Percentiles rank a stretch among this genome's conserved stretches.
phyloP scores from a whole-genome alignment of 2,113 vertebrate genomes.

The Centropus unirufus region DNA sequence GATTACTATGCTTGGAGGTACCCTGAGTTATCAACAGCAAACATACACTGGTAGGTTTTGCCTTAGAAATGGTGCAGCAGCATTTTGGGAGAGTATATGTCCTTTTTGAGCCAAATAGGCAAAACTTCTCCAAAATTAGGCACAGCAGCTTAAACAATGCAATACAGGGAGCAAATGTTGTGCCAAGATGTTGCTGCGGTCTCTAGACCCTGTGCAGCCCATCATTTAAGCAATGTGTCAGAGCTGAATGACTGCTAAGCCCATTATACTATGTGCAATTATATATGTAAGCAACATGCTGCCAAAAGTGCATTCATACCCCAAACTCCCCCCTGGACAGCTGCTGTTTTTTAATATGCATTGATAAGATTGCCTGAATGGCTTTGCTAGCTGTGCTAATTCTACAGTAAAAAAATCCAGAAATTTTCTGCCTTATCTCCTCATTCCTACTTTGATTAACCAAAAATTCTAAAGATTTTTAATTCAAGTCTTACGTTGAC shows the following conservation, averaged over 20 bases:
- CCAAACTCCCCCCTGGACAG: not conserved
- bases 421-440: not conserved
- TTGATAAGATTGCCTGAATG: not conserved
- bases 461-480: not conserved
- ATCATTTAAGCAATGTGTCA: fast-evolving
- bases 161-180: fast-evolving
- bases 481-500: not conserved
- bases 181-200: not conserved
- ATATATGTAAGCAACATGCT: fast-evolving
- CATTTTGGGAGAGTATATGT: not conserved
- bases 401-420: not conserved
- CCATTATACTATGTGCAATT: not conserved
- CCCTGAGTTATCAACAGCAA: not conserved
- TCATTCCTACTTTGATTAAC: not conserved
- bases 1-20: not conserved
- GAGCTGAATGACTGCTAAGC: not conserved
- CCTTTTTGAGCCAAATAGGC: not conserved
- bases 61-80: not conserved
- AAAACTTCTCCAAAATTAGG: not conserved
- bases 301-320: not conserved
- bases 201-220: not conserved
- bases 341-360: not conserved
- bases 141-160: not conserved
- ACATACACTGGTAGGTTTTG: not conserved
- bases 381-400: not conserved